Evolutionary conservation across 2,113 vertebrate species (phyloP).

Genomic region (Petaurus breviceps): DNA sequence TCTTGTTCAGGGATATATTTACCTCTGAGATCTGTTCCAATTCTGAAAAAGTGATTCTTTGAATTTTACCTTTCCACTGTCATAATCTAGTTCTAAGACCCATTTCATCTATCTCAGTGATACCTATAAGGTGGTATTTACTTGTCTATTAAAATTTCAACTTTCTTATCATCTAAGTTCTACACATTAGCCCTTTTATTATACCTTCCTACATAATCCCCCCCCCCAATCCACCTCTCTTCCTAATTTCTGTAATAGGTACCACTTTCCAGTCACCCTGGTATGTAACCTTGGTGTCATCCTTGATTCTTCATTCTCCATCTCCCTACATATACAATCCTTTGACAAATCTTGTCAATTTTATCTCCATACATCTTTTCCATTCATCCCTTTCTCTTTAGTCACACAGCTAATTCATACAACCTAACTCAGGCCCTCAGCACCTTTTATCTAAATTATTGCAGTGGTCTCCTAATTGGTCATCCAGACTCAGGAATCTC

Average conservation of each 20-base stretch:
- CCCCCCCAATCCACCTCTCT: not conserved
- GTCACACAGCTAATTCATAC: not conserved
- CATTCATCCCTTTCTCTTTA: not conserved
- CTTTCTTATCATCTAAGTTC: too few species aligned
- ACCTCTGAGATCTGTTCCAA: not conserved
- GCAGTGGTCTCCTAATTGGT: not conserved
- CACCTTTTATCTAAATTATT: not conserved
- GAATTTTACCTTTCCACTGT: not conserved
- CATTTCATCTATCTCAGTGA: not conserved
- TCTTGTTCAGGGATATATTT: not conserved
- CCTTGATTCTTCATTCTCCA: too few species aligned
- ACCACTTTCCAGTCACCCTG: not conserved
- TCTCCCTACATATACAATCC: too few species aligned
- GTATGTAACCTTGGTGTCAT: too few species aligned
- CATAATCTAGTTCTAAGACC: not conserved
- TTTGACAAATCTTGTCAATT: not conserved
- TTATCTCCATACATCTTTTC: not conserved
- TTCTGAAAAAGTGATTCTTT: not conserved
- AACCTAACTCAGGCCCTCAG: not conserved
- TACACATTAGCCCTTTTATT: too few species aligned
- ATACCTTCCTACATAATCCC: too few species aligned
- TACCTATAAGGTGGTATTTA: not conserved
- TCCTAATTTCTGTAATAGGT: not conserved
- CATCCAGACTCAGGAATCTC: not conserved
- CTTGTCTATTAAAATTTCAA: not conserved